Percentiles rank a stretch among this genome's conserved stretches.
Conservation (phyloP, 1,140 invertebrate genomes). For the Drosophila obscura region DNA sequence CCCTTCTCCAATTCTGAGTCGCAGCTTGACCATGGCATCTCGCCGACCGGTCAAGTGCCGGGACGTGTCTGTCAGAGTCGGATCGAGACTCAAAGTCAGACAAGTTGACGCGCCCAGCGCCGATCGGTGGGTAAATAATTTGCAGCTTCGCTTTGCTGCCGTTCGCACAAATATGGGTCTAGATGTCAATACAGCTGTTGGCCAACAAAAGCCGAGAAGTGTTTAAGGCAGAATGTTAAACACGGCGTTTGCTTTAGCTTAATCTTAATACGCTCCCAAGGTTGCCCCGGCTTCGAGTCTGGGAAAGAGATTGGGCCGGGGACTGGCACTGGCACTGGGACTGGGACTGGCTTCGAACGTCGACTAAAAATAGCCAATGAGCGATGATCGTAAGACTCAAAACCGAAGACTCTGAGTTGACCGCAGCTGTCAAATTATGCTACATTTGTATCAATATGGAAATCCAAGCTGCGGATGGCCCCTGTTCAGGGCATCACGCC, state of each 20-base stretch:
- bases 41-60: slow-evolving; percentile 64
- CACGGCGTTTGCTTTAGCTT: slow-evolving; percentile 41
- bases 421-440: slow-evolving; percentile 79
- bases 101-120: slow-evolving; percentile 55
- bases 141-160: slow-evolving; percentile 56
- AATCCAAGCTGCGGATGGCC: slow-evolving; percentile 59
- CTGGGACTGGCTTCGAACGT: background rate
- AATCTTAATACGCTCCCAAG: slow-evolving; percentile 58
- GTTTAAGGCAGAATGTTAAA: slow-evolving; percentile 29
- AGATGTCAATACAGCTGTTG: slow-evolving; percentile 66
- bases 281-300: slow-evolving; percentile 30
- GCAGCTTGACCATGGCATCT: slow-evolving; percentile 61
- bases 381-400: slow-evolving; percentile 60
- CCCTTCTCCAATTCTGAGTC: slow-evolving; percentile 13
- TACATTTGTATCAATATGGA: slow-evolving; percentile 55
- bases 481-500: slow-evolving; percentile 54
- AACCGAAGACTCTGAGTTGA: slow-evolving; percentile 38
- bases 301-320: slow-evolving; percentile 23
- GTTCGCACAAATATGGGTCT: slow-evolving; percentile 70
- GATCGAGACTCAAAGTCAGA: slow-evolving; percentile 54
- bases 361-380: slow-evolving; percentile 75
- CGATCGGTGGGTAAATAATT: slow-evolving; percentile 60
- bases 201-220: slow-evolving; percentile 19
- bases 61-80: slow-evolving; percentile 53
- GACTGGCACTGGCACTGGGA: no score